phyloP scores from a whole-genome alignment of 2,797 vertebrate species.

The Euphonia xanthogaster region DNA sequence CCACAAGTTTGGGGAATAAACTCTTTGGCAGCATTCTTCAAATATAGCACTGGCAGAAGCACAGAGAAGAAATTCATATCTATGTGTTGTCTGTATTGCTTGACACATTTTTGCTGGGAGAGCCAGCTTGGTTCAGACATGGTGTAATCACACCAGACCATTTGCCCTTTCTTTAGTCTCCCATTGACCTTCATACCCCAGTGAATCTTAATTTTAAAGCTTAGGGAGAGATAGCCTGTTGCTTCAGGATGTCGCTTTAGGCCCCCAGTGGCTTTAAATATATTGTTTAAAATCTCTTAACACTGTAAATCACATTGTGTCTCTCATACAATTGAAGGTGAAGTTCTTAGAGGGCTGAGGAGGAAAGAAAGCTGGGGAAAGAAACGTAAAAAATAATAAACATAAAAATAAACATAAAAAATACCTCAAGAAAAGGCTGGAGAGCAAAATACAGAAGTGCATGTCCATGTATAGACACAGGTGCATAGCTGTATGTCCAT shows the following conservation, averaged over 20 bases:
- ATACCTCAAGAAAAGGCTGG: neutral
- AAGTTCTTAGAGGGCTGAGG: neutral
- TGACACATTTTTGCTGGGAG: constrained; percentile 42
- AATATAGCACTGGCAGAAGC: constrained; percentile 71
- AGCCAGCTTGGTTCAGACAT: constrained; percentile 54
- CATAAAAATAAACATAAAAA: neutral
- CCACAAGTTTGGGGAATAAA: constrained; percentile 18
- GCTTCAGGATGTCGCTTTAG: neutral
- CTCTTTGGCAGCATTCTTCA: constrained; percentile 63
- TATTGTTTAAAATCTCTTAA: constrained; percentile 26
- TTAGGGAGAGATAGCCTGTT: neutral
- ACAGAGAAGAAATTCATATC: constrained; percentile 58
- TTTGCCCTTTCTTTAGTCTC: constrained; percentile 42
- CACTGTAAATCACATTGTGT: constrained; percentile 2
- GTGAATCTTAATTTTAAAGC: constrained; percentile 35
- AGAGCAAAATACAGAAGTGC: neutral
- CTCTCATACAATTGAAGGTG: neutral
- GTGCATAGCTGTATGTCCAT: too few species aligned
- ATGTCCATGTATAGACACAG: rapidly evolving
- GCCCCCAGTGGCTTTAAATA: neutral
- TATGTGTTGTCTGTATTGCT: constrained; percentile 65
- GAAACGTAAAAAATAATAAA: neutral
- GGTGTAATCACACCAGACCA: constrained; percentile 61
- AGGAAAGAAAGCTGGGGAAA: neutral
- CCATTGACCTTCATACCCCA: constrained; percentile 49